Evolutionary conservation across 1,140 invertebrate species (phyloP).

Genomic region (Steinernema khuongi): DNA sequence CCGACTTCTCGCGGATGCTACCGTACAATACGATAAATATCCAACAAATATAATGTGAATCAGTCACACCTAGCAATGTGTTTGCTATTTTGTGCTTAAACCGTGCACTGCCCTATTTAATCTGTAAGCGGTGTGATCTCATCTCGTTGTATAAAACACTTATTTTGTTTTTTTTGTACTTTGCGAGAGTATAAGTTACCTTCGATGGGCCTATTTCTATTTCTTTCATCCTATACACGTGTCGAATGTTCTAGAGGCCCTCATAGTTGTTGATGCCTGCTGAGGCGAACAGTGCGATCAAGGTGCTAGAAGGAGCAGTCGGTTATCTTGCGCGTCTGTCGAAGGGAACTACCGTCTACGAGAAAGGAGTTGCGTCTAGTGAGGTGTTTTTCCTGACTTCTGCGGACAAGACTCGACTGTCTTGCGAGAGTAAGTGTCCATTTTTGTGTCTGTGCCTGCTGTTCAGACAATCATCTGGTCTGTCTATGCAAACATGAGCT

Average conservation of each 20-base stretch:
- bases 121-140: neutral
- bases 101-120: neutral
- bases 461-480: too few relatives aligned
- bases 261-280: neutral
- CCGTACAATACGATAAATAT: neutral
- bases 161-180: too few relatives aligned
- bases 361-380: neutral
- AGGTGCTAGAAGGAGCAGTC: neutral
- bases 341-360: neutral
- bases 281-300: neutral
- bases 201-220: too few relatives aligned
- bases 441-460: too few relatives aligned
- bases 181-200: too few relatives aligned
- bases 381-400: neutral
- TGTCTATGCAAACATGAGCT: too few relatives aligned
- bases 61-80: neutral
- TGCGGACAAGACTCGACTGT: neutral
- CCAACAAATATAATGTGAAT: neutral
- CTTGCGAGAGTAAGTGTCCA: neutral
- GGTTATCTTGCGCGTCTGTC: neutral
- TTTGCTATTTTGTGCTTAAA: neutral
- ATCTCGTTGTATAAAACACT: neutral
- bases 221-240: too few relatives aligned
- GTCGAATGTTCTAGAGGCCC: too few relatives aligned
- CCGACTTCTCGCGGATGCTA: neutral